Evolutionary conservation across 2,888 invertebrate species (phyloP), one percentile per base, ranked within the genome.

Genomic region (Trypoxylon attenuatum): DNA sequence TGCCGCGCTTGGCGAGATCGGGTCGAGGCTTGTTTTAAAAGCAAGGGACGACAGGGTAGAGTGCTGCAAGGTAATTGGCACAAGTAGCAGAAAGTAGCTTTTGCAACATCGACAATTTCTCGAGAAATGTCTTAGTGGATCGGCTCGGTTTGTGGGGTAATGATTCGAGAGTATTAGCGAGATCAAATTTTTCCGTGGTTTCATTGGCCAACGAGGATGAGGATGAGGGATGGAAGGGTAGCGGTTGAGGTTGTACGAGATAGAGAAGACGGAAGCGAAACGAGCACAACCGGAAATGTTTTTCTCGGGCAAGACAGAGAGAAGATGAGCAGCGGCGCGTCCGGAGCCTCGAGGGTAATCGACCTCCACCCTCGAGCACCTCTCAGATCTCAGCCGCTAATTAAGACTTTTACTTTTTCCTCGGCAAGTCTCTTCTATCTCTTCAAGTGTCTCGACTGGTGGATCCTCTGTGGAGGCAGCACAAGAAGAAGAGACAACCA

Each of bases 401-500:
- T 79, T 79, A 80, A 79, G 79, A 73, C 76, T 76, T 79, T 79
- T 79, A 76, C 73, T 72, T 80, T 77, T 66, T 70, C 67, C 70
- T 41, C 43, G 68, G 66, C 53, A 64, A 77, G 68, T 79, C 73
- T 73, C 72, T 77, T 63, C 63, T 77, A 77, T 76, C 74, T 71
- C 49, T 55, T 67, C 66, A 58, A 76, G 61, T 64, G 56, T 62
- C 76, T 51, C 45, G 43, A 51, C 29, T 61, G 52, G 63, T 39
- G 42, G 58, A 54, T 42, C 15, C 47, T 45, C 39, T 18, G 45
- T 21, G 29, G n/a, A 39, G 22, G 25, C 21, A 41, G 43, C 29
- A n/a, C n/a, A 27, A 41, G 29, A 42, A 41, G 51, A 49, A 38
- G 42, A 27, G 49, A 46, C 13, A 19, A 46, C 38, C 50, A 47